Evolutionary conservation across 2,888 invertebrate species (phyloP), one percentile per base, ranked within the genome.

Genomic region (Nomada ferruginata): DNA sequence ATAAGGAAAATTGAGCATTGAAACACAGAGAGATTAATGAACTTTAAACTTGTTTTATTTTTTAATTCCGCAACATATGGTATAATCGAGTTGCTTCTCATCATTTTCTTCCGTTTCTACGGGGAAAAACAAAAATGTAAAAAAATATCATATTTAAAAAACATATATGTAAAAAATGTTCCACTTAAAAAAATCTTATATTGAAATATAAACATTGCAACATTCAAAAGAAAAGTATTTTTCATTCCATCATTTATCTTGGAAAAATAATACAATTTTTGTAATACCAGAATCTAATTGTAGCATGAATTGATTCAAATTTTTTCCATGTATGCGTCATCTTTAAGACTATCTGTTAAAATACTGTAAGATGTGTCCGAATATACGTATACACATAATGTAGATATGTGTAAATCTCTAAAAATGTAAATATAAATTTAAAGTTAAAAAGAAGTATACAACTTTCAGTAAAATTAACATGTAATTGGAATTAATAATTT

Each of bases 171-270:
- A 61, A 61, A 61, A 61, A 42, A 36, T 59, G 29, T 59, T 59
- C 5, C 59, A 59, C 23, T 29, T 36, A 36, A 59, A 36, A 23
- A 61, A 10, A 42, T n/a, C 10, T 47, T 61, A 42, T 61, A 61
- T 61, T 11, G n/a, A 61, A 61, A 61, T 61, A 61, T 61, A 61
- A 15, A 61, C n/a, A 61, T 9, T 61, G 29, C n/a, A 42, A n/a
- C 42, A 61, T 42, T n/a, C 10, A 61, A 61, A 61, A 13, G 7
- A n/a, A n/a, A 23, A 60, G 26, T 13, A 13, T 52, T 65, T 65
- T 29, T 47, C 47, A 7, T 53, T 53, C n/a, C 18, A 66, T 53
- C 52, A 53, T 66, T 36, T 66, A 20, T 36, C 9, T 36, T 3
- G 29, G 15, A 36, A 20, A 9, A 36, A 20, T 66, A 53, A 36